phyloP scores from a whole-genome alignment of 2,888 invertebrate genomes.

The Eupithecia centaureata region DNA sequence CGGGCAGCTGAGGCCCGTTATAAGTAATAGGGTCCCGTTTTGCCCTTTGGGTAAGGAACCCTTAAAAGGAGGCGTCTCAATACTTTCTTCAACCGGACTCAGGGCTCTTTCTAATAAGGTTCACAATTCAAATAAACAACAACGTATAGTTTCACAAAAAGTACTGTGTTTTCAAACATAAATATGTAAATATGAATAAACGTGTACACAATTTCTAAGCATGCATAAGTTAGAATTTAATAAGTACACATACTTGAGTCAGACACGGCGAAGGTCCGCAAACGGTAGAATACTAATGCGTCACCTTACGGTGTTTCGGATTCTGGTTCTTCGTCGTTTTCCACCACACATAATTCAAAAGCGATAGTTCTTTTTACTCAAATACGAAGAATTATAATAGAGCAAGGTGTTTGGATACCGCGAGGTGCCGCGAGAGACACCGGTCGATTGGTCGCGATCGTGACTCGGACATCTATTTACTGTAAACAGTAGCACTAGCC shows the following conservation, averaged over 20 bases:
- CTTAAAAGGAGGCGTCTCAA: no score
- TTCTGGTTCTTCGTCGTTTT: background rate
- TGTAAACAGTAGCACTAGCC: constrained; percentile 41
- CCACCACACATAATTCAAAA: background rate
- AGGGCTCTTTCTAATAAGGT: no score
- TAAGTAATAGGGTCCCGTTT: no score
- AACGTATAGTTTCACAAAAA: background rate
- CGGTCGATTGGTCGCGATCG: constrained; percentile 19
- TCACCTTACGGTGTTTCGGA: background rate
- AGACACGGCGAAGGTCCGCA: background rate
- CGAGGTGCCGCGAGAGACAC: constrained; percentile 26
- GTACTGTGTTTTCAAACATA: background rate
- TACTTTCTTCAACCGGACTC: no score
- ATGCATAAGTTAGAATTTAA: background rate
- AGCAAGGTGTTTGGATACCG: constrained; percentile 6
- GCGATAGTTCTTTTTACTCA: background rate
- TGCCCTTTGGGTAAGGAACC: no score
- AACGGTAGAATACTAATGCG: background rate
- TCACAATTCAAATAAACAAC: background rate
- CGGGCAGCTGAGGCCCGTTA: no score
- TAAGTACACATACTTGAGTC: constrained; percentile 1
- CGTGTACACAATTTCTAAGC: no score
- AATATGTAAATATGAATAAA: background rate
- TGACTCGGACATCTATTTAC: constrained; percentile 27
- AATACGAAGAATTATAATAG: constrained; percentile 23